A percentile compares a stretch with the other conserved stretches of the same genome.
Evolutionary conservation across 1,140 invertebrate species (phyloP).

Genomic region (Drosophila parvula): DNA sequence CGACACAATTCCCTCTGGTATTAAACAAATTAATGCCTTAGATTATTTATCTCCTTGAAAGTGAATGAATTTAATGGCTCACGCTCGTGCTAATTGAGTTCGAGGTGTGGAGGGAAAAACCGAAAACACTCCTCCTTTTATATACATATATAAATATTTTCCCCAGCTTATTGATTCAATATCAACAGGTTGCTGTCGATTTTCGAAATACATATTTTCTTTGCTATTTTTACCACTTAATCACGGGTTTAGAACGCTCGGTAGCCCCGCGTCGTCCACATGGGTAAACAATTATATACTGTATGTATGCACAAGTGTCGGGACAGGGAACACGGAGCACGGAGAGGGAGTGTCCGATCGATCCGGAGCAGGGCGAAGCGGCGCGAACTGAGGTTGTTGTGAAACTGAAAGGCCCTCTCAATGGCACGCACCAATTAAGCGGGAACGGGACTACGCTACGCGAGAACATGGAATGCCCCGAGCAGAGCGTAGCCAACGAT

Average conservation of each 20-base stretch:
- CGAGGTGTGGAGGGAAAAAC: conserved; percentile 6
- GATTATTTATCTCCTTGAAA: conserved; percentile 10
- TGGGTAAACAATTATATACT: conserved; percentile 47
- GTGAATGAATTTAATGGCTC: conserved; percentile 9
- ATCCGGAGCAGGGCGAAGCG: conserved; percentile 40
- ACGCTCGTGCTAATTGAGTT: not conserved
- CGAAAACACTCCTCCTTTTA: conserved; percentile 1
- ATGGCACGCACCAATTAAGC: conserved; percentile 63
- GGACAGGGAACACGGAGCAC: not conserved
- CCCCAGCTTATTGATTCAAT: not conserved
- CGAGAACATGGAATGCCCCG: conserved; percentile 33
- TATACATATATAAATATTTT: not conserved
- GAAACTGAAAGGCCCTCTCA: conserved; percentile 49
- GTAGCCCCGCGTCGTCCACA: conserved; percentile 10
- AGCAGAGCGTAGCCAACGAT: conserved; percentile 23
- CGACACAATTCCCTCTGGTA: not conserved
- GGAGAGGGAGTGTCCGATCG: not conserved
- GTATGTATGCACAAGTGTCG: conserved; percentile 37
- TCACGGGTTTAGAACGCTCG: conserved; percentile 7
- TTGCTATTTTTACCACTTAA: conserved; percentile 11
- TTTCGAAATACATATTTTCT: conserved; percentile 2
- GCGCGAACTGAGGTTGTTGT: conserved; percentile 41
- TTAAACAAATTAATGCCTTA: not conserved
- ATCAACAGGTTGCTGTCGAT: not conserved
- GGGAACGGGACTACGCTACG: conserved; percentile 29